These are phyloP conservation scores for Drosophila pandora DNA, from an alignment of 1,140 invertebrate genomes.

Conservation along the genomic window DNA sequence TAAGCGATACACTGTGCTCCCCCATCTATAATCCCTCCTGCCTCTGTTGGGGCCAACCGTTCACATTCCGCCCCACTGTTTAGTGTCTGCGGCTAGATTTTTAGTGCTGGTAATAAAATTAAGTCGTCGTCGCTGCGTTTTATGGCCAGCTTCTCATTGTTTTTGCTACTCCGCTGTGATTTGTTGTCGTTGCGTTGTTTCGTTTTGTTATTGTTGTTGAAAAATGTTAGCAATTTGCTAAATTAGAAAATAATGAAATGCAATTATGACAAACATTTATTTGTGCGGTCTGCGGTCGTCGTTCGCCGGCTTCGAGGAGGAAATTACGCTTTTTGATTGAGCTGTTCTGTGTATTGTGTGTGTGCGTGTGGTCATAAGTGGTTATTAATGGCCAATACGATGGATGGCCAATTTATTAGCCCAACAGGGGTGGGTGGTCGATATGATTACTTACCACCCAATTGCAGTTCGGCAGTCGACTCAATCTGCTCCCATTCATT, in stretches of 20 bases:
- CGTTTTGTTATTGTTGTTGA: conserved; percentile 25
- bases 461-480: conserved; percentile 91
- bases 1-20: conserved; percentile 49
- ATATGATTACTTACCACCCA: conserved; percentile 88
- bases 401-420: conserved; percentile 56
- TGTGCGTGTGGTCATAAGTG: conserved; percentile 52
- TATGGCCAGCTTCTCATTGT: conserved; percentile 46
- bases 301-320: conserved; percentile 39
- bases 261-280: conserved; percentile 83
- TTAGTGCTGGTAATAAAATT: conserved; percentile 81
- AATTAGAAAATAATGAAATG: conserved; percentile 83
- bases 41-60: background rate
- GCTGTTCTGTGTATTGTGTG: conserved; percentile 9
- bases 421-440: background rate
- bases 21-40: background rate
- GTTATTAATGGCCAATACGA: conserved; percentile 67
- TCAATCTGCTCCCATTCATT: conserved; percentile 94
- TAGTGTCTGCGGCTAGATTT: conserved; percentile 75
- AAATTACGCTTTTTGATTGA: conserved; percentile 61
- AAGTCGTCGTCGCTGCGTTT: conserved; percentile 76
- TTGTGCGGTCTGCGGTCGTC: conserved; percentile 71
- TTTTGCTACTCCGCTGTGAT: conserved; percentile 47
- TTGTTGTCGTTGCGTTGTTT: conserved; percentile 31
- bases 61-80: conserved; percentile 26
- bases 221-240: conserved; percentile 78